These are phyloP conservation scores for Porites divaricata DNA, from an alignment of 92 coral and sea anemone genomes.

Conservation along the genomic window DNA sequence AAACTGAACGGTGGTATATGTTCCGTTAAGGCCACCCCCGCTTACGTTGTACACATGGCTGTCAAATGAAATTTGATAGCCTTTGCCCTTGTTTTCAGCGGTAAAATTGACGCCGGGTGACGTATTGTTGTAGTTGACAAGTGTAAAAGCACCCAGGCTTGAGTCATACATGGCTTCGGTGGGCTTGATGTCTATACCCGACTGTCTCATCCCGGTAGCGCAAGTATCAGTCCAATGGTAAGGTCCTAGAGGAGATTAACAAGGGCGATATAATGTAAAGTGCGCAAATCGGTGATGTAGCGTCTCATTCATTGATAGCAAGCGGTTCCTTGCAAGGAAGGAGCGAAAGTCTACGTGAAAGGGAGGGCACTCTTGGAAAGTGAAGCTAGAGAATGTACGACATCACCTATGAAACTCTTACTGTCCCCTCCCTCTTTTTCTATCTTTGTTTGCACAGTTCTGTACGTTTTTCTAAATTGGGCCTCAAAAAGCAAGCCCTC, in stretches of 20 bases:
- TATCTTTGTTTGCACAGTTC: no score
- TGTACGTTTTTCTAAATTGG: no score
- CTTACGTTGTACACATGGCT: slow-evolving; percentile 18
- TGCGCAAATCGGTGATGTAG: no score
- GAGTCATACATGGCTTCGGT: slow-evolving; percentile 20
- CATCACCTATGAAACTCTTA: no score
- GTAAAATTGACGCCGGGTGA: slow-evolving; percentile 14
- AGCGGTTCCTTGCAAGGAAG: no score
- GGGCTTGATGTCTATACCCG: slow-evolving; percentile 53
- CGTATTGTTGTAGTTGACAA: slow-evolving; percentile 5
- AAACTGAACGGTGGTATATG: slow-evolving; percentile 29
- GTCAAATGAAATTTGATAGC: not conserved
- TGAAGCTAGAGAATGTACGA: no score
- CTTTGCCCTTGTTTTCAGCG: not conserved
- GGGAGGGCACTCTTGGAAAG: no score
- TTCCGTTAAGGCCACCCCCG: slow-evolving; percentile 58
- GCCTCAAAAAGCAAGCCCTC: no score
- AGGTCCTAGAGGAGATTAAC: slow-evolving; percentile 34
- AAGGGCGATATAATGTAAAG: no score
- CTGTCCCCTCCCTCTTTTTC: no score
- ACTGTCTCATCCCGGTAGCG: slow-evolving; percentile 27
- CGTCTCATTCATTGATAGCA: no score
- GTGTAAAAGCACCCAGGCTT: not conserved
- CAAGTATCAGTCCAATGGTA: slow-evolving; percentile 50
- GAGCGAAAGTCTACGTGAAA: no score